Base-by-base conservation (phyloP, 2,113 vertebrate species). In the Sciurus niger region DNA sequence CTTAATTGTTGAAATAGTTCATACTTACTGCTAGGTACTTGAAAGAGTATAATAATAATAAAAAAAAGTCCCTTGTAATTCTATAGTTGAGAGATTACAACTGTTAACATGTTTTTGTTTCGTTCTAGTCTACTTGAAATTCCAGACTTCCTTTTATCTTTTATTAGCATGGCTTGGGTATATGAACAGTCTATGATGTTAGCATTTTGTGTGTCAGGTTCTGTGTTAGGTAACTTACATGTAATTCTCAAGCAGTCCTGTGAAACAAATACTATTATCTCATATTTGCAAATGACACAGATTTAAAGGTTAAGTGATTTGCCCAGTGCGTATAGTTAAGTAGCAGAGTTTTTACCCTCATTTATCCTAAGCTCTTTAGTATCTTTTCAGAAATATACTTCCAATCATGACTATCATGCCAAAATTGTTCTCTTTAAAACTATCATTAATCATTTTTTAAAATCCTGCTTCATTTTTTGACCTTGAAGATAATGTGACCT, bases 1-100 rank as follows among this genome's bases (percentile, higher is more conserved):
- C 53, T n/a, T 79, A 94, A 68, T 85, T 93, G 48, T 85, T 93
- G 55, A 80, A 92, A 92, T 94, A 86, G n/a, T 82, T 85, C 58
- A 60, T 74, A 40, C 24, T 96, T 92, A 89, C 84, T 91, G 28
- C 40, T 83, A 32, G 89, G 58, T 34, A 51, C 51, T 82, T 82
- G 10, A 11, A 92, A 92, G 73, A 82, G 8, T 93, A 65, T 84
- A 86, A 12, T 79, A 40, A 40, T 40, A 40, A 40, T 40, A 40
- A 40, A 40, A 4, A 89, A 76, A 92, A 92, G 30, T 76, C 51
- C 86, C 68, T 34, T 88, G 40, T 93, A 84, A 63, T 79, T 84
- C 37, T 92, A 16, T 9, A 92, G 43, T 46, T 89, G 79, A 74
- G 53, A 86, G 67, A 93, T 73, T 78, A 58, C 32, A 82, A 0